Evolutionary conservation across 2,888 invertebrate genomes (phyloP).

Genomic region (Phania funesta): DNA sequence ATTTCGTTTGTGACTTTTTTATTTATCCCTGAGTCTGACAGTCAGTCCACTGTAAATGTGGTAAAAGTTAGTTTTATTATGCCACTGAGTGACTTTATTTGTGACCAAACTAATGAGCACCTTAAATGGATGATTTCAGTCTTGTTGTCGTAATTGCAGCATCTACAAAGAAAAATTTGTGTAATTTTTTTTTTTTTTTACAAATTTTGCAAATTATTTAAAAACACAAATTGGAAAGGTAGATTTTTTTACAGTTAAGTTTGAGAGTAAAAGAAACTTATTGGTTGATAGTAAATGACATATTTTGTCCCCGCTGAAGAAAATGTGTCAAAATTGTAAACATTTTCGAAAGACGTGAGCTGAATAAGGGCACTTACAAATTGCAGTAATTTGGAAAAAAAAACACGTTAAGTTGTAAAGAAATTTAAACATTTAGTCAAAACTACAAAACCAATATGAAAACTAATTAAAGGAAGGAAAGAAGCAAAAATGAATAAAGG

Average conservation of each 20-base stretch:
- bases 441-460: background rate
- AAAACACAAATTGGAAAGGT: conserved; percentile 54
- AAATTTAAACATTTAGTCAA: background rate
- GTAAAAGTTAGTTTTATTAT: conserved; percentile 51
- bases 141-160: conserved; percentile 29
- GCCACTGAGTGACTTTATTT: conserved; percentile 31
- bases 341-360: conserved; percentile 41
- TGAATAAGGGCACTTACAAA: conserved; percentile 42
- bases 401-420: background rate
- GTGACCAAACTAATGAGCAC: conserved; percentile 69
- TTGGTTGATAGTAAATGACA: conserved; percentile 43
- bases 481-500: too few relatives aligned
- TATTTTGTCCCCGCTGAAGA: conserved; percentile 44
- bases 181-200: conserved; percentile 71
- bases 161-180: conserved; percentile 68
- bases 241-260: conserved; percentile 21
- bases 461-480: too few relatives aligned
- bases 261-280: background rate
- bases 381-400: conserved; percentile 10
- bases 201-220: conserved; percentile 72
- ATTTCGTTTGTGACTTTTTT: conserved; percentile 22
- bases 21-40: conserved; percentile 23
- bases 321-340: conserved; percentile 63
- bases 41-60: conserved; percentile 31
- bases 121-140: conserved; percentile 65